These are phyloP conservation scores for Andrena trimmerana DNA, from an alignment of 2,888 invertebrate species.

Conservation along the genomic window DNA sequence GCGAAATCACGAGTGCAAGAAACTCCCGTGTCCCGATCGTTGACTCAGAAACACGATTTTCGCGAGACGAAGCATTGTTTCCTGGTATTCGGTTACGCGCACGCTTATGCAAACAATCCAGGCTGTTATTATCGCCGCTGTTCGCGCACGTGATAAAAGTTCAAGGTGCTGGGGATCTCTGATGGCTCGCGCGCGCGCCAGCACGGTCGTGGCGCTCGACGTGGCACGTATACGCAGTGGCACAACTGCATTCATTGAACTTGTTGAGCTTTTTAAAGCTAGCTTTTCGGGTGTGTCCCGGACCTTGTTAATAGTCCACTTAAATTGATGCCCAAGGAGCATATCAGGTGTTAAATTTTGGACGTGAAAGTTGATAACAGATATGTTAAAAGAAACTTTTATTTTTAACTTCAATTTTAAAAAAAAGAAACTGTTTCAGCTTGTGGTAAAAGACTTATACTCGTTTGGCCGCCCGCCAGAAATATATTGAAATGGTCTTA, in stretches of 20 bases:
- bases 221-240: not conserved
- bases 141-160: slow-evolving; percentile 66
- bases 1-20: slow-evolving; percentile 58
- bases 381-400: no score
- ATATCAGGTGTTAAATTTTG: not conserved
- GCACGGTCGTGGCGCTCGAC: not conserved
- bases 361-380: no score
- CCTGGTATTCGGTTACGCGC: slow-evolving; percentile 64
- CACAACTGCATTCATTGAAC: not conserved
- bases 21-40: slow-evolving; percentile 48
- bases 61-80: slow-evolving; percentile 58
- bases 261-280: not conserved
- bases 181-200: slow-evolving; percentile 5
- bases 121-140: slow-evolving; percentile 53
- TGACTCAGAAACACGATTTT: slow-evolving; percentile 61
- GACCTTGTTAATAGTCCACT: not conserved
- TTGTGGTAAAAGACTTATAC: no score
- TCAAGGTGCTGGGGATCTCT: slow-evolving; percentile 63
- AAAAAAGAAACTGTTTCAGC: no score
- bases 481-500: no score
- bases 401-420: no score
- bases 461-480: no score
- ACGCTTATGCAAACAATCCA: slow-evolving; percentile 64
- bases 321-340: not conserved
- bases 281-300: not conserved